These are phyloP conservation scores for Diadumene lineata DNA, from an alignment of 92 coral and sea anemone genomes.

Conservation along the genomic window DNA sequence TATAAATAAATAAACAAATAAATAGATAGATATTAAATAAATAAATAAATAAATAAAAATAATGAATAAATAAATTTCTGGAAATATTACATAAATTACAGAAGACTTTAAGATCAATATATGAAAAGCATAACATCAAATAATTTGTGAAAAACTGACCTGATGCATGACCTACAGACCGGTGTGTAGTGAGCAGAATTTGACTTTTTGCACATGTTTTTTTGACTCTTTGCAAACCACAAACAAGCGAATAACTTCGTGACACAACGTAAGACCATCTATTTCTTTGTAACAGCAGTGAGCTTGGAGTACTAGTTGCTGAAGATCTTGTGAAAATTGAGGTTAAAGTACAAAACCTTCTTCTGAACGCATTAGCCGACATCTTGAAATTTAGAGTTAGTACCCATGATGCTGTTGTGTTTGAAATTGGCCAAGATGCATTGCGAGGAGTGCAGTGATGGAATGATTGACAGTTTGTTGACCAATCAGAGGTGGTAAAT, in stretches of 20 bases:
- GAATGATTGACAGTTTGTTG: conserved; percentile 68
- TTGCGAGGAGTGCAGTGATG: background rate
- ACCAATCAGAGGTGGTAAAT: conserved; percentile 55
- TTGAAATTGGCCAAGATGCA: conserved; percentile 22
- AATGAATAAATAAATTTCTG: too few relatives aligned
- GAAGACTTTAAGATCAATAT: too few relatives aligned
- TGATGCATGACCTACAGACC: background rate
- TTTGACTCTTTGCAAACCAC: background rate
- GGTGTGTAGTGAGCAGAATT: background rate
- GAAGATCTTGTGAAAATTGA: conserved; percentile 5
- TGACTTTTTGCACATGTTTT: background rate
- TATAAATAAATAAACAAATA: background rate
- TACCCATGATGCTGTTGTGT: conserved; percentile 7
- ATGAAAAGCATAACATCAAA: background rate
- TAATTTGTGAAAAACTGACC: background rate
- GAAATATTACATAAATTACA: too few relatives aligned
- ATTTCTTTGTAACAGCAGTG: conserved; percentile 1
- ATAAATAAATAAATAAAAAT: too few relatives aligned
- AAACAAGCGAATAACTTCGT: conserved; percentile 9
- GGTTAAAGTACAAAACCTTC: background rate
- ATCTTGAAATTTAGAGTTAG: conserved; percentile 11
- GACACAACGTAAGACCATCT: background rate
- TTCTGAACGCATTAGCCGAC: conserved; percentile 42
- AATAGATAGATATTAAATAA: too few relatives aligned
- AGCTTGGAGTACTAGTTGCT: background rate